These are phyloP conservation scores for Aspiorhynchus laticeps DNA, from an alignment of 2,113 vertebrate species.

Conservation along the genomic window DNA sequence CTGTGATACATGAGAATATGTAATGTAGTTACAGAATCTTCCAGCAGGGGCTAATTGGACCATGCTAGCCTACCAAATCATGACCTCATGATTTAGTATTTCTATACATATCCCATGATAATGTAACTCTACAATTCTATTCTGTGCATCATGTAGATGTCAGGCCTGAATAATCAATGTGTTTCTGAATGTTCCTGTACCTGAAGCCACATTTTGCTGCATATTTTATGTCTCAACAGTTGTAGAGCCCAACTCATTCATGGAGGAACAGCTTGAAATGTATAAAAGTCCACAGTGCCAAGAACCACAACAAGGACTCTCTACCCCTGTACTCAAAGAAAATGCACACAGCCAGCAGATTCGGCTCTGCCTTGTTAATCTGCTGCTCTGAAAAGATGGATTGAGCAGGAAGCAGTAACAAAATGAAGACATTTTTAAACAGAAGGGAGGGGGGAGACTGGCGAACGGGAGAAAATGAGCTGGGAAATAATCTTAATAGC, in stretches of 20 bases:
- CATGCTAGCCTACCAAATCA: not conserved
- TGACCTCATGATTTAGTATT: not conserved
- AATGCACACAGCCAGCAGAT: conserved; percentile 64
- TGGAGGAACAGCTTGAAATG: conserved; percentile 53
- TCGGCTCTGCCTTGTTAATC: conserved; percentile 63
- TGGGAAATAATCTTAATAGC: conserved; percentile 41
- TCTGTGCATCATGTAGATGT: conserved; percentile 3
- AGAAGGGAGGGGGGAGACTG: conserved; percentile 27
- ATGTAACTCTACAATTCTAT: not conserved
- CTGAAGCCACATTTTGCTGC: conserved; percentile 52
- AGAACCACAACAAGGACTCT: conserved; percentile 47
- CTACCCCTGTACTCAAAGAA: conserved; percentile 61
- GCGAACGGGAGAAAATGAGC: conserved; percentile 28
- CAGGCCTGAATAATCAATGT: conserved; percentile 61
- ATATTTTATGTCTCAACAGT: conserved; percentile 37
- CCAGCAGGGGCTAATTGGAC: not conserved
- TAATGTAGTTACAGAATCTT: not conserved
- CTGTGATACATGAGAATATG: not conserved
- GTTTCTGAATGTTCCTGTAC: conserved; percentile 51
- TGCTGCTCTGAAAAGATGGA: conserved; percentile 45
- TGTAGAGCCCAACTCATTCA: not conserved
- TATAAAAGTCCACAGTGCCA: conserved; percentile 43
- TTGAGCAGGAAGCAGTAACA: conserved; percentile 10
- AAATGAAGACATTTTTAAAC: conserved; percentile 33
- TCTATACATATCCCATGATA: not conserved